Conservation (phyloP, 2,797 vertebrate genomes). For the Luscinia megarhynchos region DNA sequence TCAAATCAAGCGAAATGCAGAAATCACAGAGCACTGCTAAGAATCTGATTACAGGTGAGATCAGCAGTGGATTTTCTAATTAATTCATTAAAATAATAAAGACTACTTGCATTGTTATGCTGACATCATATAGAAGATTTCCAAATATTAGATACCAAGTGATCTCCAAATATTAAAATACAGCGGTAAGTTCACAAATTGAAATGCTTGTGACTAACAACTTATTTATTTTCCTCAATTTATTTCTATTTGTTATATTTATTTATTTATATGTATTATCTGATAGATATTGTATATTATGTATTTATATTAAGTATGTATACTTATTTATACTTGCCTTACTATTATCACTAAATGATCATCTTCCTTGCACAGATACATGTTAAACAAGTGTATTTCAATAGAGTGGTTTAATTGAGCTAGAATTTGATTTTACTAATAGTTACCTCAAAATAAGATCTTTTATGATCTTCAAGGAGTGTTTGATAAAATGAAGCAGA, state of each 20-base stretch:
- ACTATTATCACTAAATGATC: background rate
- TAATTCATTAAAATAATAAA: background rate
- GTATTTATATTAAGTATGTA: background rate
- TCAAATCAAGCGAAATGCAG: conserved; percentile 95
- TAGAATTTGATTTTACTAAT: background rate
- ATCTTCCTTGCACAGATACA: background rate
- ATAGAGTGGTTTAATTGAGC: background rate
- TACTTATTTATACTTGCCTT: background rate
- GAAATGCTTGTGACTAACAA: background rate
- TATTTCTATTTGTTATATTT: background rate
- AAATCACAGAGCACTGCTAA: conserved; percentile 93
- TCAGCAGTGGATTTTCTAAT: background rate
- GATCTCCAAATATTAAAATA: background rate
- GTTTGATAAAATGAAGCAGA: background rate
- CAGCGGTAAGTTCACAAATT: background rate
- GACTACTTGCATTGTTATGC: background rate
- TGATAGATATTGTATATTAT: background rate
- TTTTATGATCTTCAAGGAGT: background rate
- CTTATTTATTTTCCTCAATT: background rate
- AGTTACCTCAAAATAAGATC: background rate
- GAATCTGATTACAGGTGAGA: conserved; percentile 86
- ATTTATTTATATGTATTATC: background rate
- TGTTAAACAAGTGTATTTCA: background rate
- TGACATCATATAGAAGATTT: background rate
- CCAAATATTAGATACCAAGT: background rate